Base-by-base conservation (phyloP, 2,888 invertebrate genomes). In the Hydropsyche betteni region DNA sequence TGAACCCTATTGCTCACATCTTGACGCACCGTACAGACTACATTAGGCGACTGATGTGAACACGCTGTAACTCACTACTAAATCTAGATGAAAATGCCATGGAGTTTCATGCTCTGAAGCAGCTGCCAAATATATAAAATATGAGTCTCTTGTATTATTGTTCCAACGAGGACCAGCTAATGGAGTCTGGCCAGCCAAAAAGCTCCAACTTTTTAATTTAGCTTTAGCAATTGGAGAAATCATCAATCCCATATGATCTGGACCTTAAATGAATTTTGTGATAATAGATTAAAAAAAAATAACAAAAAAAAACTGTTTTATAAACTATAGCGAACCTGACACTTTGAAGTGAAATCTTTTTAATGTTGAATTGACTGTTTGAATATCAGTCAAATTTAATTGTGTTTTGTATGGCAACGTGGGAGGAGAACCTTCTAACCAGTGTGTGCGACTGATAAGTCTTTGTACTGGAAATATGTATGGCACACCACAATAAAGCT, bases 401-500 rank as follows among this genome's bases (percentile, higher is more conserved):
- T 84, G 84, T 5, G 89, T 86, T 2, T 87, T 87, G 74, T 85
- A 84, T 52, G 83, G 84, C 74, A 89, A 84, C 64, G 83, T 82
- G 50, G 90, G 89, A 69, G 86, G 84, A 10, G 88, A 86, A 24
- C 88, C 89, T 61, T 88, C 88, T 79, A 90, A 83, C 88, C 89
- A 90, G 83, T 89, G 89, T 33, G 91, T 91, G 83, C 86, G 88
- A 88, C 89, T 88, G 80, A 94, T 86, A 81, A 93, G 90, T 71
- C 89, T 86, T 77, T 90, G 86, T 80, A 92, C 92, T 52, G 95
- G 94, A 83, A 94, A 90, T 82, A 91, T 89, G 86, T 93, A 94
- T 12, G 95, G 94, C 84, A 92, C 86, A 75, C 94, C 94, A 85
- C 94, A 95, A 85, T 93, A 94, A 80, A 91, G 84, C 83, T 90